A percentile compares a stretch with the other conserved stretches of the same genome.
Evolutionary conservation across 1,140 invertebrate genomes (phyloP).

Genomic region (Mya arenaria): DNA sequence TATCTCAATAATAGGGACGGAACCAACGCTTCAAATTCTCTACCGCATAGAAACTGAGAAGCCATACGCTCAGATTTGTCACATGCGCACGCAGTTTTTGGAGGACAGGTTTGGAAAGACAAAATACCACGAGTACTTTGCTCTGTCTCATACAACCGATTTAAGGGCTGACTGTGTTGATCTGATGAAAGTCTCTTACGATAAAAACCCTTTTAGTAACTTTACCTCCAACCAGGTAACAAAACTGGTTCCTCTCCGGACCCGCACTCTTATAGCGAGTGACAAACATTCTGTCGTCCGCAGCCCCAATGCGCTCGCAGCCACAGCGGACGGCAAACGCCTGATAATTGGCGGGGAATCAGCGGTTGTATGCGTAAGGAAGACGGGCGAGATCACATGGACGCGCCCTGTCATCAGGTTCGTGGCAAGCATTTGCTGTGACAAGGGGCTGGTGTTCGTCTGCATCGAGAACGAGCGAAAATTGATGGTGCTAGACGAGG

Average conservation of each 20-base stretch:
- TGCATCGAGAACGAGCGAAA: slow-evolving; percentile 53
- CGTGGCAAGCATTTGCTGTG: slow-evolving; percentile 42
- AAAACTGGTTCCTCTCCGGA: slow-evolving; percentile 32
- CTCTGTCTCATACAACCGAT: slow-evolving; percentile 51
- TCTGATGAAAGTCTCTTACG: slow-evolving; percentile 40
- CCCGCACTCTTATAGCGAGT: slow-evolving; percentile 42
- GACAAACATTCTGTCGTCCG: slow-evolving; percentile 45
- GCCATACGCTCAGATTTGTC: slow-evolving; percentile 50
- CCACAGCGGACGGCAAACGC: slow-evolving; percentile 48
- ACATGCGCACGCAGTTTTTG: slow-evolving; percentile 43
- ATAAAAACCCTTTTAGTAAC: slow-evolving; percentile 52
- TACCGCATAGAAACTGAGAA: slow-evolving; percentile 55
- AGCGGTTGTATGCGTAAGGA: slow-evolving; percentile 45
- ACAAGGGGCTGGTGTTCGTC: slow-evolving; percentile 47
- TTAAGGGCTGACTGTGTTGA: slow-evolving; percentile 49
- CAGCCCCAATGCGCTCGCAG: slow-evolving; percentile 46
- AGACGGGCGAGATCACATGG: slow-evolving; percentile 47
- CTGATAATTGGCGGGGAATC: slow-evolving; percentile 54
- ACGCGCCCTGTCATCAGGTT: slow-evolving; percentile 45
- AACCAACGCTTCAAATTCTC: slow-evolving; percentile 14
- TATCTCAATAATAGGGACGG: slow-evolving; percentile 36
- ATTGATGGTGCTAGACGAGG: slow-evolving; percentile 40
- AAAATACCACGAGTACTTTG: slow-evolving; percentile 44
- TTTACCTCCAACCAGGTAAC: slow-evolving; percentile 37
- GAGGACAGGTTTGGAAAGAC: slow-evolving; percentile 48